phyloP scores from a whole-genome alignment of 2,888 invertebrate genomes.

The Euplagia quadripunctaria region DNA sequence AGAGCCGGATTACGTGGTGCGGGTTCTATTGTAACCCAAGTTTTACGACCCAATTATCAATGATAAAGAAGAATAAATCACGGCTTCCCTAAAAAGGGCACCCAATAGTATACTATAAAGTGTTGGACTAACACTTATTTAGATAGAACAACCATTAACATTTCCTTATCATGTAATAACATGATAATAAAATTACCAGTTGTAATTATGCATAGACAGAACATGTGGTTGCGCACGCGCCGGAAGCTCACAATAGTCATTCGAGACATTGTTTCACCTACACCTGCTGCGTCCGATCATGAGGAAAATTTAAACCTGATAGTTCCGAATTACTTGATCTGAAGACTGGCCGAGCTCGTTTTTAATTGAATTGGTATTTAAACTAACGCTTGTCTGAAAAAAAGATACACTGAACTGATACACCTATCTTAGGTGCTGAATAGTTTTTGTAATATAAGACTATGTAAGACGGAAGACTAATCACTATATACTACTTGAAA shows the following conservation, averaged over 20 bases:
- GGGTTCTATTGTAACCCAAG: constrained; percentile 73
- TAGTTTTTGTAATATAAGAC: neutral
- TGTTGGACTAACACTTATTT: constrained; percentile 33
- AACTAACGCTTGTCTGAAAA: neutral
- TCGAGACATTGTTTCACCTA: constrained; percentile 67
- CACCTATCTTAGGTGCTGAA: neutral
- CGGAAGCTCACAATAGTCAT: constrained; percentile 64
- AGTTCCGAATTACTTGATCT: constrained; percentile 51
- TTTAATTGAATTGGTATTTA: neutral
- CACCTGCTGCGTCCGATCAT: constrained; percentile 67
- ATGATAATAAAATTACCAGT: constrained; percentile 64
- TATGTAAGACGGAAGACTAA: too few species aligned
- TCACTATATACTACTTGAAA: too few species aligned
- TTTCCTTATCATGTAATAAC: constrained; percentile 61
- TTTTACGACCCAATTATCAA: constrained; percentile 63
- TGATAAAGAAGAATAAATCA: constrained; percentile 44
- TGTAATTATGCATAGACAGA: constrained; percentile 58
- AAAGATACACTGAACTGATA: neutral
- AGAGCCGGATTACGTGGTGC: constrained; percentile 73
- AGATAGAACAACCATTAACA: constrained; percentile 56
- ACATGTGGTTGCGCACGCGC: constrained; percentile 81
- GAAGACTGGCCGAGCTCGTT: neutral
- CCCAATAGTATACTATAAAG: constrained; percentile 36
- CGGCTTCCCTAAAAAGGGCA: constrained; percentile 35
- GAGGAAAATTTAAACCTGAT: constrained; percentile 66